A percentile compares a stretch with the other conserved stretches of the same genome.
Conservation (phyloP, 2,113 vertebrate species). For the Pelmatolapia mariae region DNA sequence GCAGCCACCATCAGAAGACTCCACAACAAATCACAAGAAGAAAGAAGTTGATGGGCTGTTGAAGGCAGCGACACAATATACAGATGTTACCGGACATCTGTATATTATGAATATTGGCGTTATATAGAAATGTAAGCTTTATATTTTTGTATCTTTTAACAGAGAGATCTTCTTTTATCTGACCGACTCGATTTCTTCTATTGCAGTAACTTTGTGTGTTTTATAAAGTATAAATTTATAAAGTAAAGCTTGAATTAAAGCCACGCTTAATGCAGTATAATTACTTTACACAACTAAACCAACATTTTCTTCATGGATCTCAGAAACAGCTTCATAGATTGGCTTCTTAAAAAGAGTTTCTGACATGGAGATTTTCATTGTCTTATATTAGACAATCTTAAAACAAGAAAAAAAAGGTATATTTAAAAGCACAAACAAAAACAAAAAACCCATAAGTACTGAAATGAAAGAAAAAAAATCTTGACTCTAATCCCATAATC, state of each 20-base stretch:
- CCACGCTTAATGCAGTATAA: accelerated
- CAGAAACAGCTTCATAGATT: not conserved
- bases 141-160: not conserved
- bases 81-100: not conserved
- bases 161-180: not conserved
- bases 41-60: constrained; percentile 87
- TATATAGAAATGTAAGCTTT: not conserved
- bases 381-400: not conserved
- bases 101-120: not conserved
- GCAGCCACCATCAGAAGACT: constrained; percentile 47
- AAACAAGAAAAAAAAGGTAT: not conserved
- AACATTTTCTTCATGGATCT: not conserved
- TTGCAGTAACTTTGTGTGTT: not conserved
- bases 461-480: not conserved
- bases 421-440: not conserved
- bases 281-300: not conserved
- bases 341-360: not conserved
- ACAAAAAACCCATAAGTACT: not conserved
- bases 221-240: not conserved
- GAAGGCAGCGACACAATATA: constrained; percentile 80
- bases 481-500: not conserved
- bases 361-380: not conserved
- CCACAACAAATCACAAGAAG: constrained; percentile 59
- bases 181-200: not conserved
- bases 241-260: not conserved